Evolutionary conservation across 2,888 invertebrate genomes (phyloP).

Genomic region (Hemicrepidius hirtus): DNA sequence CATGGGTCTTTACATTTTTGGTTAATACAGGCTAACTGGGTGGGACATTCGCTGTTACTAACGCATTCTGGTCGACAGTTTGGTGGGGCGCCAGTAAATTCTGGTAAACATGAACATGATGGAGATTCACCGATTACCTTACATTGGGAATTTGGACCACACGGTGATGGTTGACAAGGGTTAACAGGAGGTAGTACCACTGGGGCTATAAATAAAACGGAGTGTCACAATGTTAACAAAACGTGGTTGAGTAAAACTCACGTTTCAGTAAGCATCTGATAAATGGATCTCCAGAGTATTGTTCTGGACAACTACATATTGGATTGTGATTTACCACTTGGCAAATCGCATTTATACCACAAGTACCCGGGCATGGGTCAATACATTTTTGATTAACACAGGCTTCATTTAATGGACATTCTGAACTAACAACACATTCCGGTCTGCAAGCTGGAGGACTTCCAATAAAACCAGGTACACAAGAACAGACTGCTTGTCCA

Average conservation of each 20-base stretch:
- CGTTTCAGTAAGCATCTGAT: constrained; percentile 69
- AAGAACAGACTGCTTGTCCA: constrained; percentile 77
- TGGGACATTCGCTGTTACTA: constrained; percentile 85
- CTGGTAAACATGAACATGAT: constrained; percentile 80
- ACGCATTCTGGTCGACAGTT: constrained; percentile 88
- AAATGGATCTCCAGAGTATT: constrained; percentile 81
- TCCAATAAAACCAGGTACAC: constrained; percentile 72
- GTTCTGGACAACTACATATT: constrained; percentile 77
- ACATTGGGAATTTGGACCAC: constrained; percentile 86
- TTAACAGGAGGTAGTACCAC: constrained; percentile 66
- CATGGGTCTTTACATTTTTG: constrained; percentile 88
- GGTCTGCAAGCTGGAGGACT: constrained; percentile 75
- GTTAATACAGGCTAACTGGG: constrained; percentile 84
- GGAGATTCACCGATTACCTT: constrained; percentile 76
- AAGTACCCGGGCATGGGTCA: constrained; percentile 75
- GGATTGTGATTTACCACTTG: constrained; percentile 77
- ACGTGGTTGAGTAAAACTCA: constrained; percentile 43
- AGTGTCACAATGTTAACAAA: background rate
- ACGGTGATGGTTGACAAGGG: constrained; percentile 84
- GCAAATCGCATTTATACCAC: constrained; percentile 75
- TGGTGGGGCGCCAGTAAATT: constrained; percentile 84
- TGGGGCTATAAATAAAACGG: constrained; percentile 68
- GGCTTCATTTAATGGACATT: constrained; percentile 72
- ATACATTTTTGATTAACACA: constrained; percentile 74
- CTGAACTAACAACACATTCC: constrained; percentile 73